Base-by-base conservation (phyloP, 1,140 invertebrate genomes). In the Amyelois transitella region DNA sequence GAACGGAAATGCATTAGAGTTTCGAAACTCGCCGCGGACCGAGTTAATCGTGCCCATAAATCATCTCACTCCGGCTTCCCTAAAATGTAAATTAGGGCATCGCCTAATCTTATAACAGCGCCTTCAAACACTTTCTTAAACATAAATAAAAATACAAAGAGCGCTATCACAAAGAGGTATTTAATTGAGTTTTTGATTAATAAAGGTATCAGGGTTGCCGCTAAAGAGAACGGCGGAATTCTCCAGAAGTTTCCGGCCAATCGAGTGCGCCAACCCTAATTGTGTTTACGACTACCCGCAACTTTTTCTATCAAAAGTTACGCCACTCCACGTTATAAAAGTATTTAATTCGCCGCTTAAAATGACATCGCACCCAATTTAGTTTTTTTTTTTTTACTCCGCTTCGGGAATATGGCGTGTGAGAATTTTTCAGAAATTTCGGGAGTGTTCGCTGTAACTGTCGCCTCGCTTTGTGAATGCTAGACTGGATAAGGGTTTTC, bases 291-390 rank as follows among this genome's bases (percentile, higher is more conserved):
- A 58, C 25, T 53, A 19, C 18, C 19, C 43, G 10, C 51, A 58
- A 58, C 56, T 58, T 58, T 58, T 58, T 58, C 56, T 53, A 58
- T 58, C 56, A 53, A 58, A 58, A 58, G 56, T 58, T 58, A 53
- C 56, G 45, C 56, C 56, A 53, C 51, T 58, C 56, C 25, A 58
- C 44, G 21, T 53, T 53, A 51, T 45, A 58, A 52, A 58, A 58
- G 56, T 58, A 53, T 58, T 58, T 53, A 58, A 58, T 58, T 58
- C 53, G 45, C 56, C 51, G 51, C 56, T 58, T 32, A 58, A 53
- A 58, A 20, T 58, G 43, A 53, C 51, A 49, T 48, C 51, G 56
- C 51, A 52, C 28, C 32, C 50, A 58, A 48, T 58, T 58, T 48
- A 10, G 10, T 48, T 48, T 52, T 57, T 51, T n/a, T 47, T 52